Base-by-base conservation (phyloP, 1,140 invertebrate genomes). In the Homarus americanus region DNA sequence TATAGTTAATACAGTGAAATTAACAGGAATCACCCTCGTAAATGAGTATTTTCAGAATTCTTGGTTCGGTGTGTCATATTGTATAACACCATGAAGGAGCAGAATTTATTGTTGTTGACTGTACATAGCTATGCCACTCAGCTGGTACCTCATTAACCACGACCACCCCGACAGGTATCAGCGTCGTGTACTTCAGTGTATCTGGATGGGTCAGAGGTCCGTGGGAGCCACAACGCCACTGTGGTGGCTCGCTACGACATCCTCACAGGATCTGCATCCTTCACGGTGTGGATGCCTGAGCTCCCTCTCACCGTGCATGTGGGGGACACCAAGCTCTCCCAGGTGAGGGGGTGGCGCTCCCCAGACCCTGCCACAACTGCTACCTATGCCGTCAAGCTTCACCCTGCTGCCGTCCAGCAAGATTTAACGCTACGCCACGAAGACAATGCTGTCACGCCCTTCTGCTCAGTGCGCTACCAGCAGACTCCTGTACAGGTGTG, bases 211-310 rank as follows among this genome's bases (percentile, higher is more conserved):
- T 98, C 98, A 24, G 98, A 99, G 95, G 97, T 98, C 58, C 96
- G 98, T 0, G 98, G 98, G 7, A 98, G 98, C 0, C 97, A 97
- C 20, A 99, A 99, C 94, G 98, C 98, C 1, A 98, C 97, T 0
- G 96, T 99, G 24, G 96, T 98, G 15, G 98, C 99, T 10, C 98
- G 98, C 94, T 99, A 99, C 94, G 98, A 98, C 10, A 97, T 97
- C 0, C 98, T 98, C 93, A 97, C 97, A 10, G 97, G 98, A 10
- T 94, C 97, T 66, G 97, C 98, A 0, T 95, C 96, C 53, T 98
- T 99, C 94, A 97, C 97, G 12, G 98, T 99, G 0, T 99, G 98
- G 98, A 98, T 99, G 96, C 98, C 98, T 0, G 98, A 99, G 94
- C 97, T 98, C 93, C 97, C 98, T 0, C 94, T 99, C 66, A 98